Percentiles rank a stretch among this genome's conserved stretches.
Conservation (phyloP, 2,888 invertebrate genomes). For the Nephrotoma appendiculata region DNA sequence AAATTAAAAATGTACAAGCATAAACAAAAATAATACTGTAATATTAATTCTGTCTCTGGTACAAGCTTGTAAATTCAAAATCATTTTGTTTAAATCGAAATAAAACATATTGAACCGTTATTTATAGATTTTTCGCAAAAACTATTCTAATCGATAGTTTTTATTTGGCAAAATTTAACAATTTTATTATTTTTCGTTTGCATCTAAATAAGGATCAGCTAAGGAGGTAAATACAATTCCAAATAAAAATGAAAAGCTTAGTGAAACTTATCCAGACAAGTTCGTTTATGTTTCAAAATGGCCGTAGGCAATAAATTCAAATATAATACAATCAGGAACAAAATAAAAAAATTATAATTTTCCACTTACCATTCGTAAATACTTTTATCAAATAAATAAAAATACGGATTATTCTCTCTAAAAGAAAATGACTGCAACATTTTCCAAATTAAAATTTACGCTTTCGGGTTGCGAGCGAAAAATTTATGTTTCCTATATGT, state of each 20-base stretch:
- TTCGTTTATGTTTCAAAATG: not conserved
- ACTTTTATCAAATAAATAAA: not conserved
- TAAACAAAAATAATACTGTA: no score
- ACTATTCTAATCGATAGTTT: not conserved
- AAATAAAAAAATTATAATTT: not conserved
- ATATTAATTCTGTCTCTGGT: no score
- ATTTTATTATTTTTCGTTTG: not conserved
- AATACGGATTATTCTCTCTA: not conserved
- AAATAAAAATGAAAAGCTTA: not conserved
- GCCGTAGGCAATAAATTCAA: not conserved
- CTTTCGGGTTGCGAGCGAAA: not conserved
- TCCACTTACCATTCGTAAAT: not conserved
- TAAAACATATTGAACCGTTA: no score
- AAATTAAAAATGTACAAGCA: no score
- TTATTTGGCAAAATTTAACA: not conserved
- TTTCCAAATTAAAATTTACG: not conserved
- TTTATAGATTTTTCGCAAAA: no score
- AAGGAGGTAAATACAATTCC: not conserved
- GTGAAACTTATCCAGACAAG: not conserved
- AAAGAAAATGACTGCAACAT: not conserved
- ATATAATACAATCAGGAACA: not conserved
- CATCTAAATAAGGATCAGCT: not conserved
- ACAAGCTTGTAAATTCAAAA: no score
- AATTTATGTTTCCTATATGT: not conserved
- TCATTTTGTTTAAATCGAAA: no score